phyloP scores from a whole-genome alignment of 2,888 invertebrate species.

The Xestia c-nigrum region DNA sequence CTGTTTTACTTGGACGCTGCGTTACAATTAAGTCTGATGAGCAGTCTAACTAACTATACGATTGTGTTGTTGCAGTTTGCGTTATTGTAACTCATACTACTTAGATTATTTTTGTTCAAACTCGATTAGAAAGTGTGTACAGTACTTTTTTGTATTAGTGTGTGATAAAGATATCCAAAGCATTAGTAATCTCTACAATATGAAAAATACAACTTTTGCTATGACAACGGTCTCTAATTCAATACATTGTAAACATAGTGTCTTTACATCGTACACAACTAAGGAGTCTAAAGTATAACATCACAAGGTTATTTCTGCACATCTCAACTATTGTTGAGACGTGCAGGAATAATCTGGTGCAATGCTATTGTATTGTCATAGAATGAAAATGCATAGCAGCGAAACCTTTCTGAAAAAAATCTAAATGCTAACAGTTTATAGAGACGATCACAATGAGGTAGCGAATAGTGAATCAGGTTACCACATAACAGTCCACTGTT shows the following conservation, averaged over 20 bases:
- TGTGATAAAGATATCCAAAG: not conserved
- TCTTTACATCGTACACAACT: not conserved
- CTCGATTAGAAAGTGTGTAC: not conserved
- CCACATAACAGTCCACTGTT: not conserved
- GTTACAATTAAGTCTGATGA: not conserved
- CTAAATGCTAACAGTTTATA: not conserved
- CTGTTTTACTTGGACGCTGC: not conserved
- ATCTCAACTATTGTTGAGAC: not conserved
- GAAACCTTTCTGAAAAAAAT: not conserved
- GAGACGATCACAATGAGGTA: not conserved
- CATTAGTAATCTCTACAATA: not conserved
- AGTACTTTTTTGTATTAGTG: not conserved
- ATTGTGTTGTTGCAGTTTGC: slow-evolving; percentile 25
- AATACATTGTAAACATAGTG: fast-evolving
- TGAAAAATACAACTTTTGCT: too few species aligned
- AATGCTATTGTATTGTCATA: not conserved
- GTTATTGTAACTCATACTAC: not conserved
- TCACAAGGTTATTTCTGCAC: not conserved
- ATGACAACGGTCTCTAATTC: not conserved
- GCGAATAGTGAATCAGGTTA: not conserved
- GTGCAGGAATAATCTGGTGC: too few species aligned
- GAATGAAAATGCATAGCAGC: not conserved
- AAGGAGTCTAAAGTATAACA: not conserved
- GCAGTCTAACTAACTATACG: not conserved
- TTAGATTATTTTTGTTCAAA: not conserved